phyloP scores from a whole-genome alignment of 2,888 invertebrate genomes.

The Lochmaea crataegi region DNA sequence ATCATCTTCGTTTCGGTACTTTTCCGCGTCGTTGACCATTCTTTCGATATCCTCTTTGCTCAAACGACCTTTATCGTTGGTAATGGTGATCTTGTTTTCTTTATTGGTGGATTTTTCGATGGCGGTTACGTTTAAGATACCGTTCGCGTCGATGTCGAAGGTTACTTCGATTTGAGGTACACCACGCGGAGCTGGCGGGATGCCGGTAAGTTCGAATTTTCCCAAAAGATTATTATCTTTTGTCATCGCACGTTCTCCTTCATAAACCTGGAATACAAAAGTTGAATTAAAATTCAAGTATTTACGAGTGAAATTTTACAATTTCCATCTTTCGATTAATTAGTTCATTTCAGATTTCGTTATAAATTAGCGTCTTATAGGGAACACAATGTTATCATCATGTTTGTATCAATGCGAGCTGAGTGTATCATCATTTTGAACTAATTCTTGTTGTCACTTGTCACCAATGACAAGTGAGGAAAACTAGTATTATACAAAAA shows the following conservation, averaged over 20 bases:
- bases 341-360: slow-evolving; percentile 5
- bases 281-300: not conserved
- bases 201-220: slow-evolving; percentile 96
- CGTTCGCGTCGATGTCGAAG: slow-evolving; percentile 93
- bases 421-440: slow-evolving; percentile 21
- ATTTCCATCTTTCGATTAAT: not conserved
- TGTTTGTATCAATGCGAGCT: slow-evolving; percentile 23
- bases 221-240: slow-evolving; percentile 96
- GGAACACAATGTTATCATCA: slow-evolving; percentile 13
- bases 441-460: too few relatives aligned
- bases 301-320: too few relatives aligned
- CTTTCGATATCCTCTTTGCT: slow-evolving; percentile 94
- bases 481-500: too few relatives aligned
- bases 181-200: slow-evolving; percentile 92
- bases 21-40: slow-evolving; percentile 94
- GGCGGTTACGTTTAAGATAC: slow-evolving; percentile 95
- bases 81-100: slow-evolving; percentile 91
- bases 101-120: slow-evolving; percentile 93
- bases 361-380: not conserved
- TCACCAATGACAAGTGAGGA: too few relatives aligned
- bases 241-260: slow-evolving; percentile 95
- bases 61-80: slow-evolving; percentile 92
- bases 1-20: slow-evolving; percentile 87
- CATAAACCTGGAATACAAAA: slow-evolving; percentile 73
- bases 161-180: slow-evolving; percentile 91